These are phyloP conservation scores for Danio aesculapii DNA, from an alignment of 2,797 vertebrate genomes.

Conservation along the genomic window DNA sequence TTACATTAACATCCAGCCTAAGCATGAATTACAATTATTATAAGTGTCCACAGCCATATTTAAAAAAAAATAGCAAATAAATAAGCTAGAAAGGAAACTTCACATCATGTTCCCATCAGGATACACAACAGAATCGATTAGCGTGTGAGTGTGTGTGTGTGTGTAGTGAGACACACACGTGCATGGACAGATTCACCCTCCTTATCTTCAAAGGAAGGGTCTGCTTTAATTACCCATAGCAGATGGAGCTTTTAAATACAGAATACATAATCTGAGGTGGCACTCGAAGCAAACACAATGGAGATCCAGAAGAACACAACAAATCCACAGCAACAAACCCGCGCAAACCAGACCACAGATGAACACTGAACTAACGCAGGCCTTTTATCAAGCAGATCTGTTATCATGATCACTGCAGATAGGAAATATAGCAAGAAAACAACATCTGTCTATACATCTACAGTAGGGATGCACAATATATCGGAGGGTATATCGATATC, in stretches of 20 bases:
- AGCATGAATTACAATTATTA: no score
- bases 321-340: neutral
- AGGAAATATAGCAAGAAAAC: no score
- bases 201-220: conserved; percentile 81
- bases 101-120: no score
- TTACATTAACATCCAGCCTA: no score
- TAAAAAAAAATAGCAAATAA: no score
- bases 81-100: no score
- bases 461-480: no score
- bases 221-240: conserved; percentile 82
- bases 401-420: conserved; percentile 12
- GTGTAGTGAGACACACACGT: conserved; percentile 39
- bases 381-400: conserved; percentile 6
- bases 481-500: no score
- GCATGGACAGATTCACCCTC: conserved; percentile 61
- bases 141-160: conserved; percentile 40
- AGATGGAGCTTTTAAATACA: conserved; percentile 84
- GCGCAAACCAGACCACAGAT: neutral
- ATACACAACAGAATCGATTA: neutral
- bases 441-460: no score
- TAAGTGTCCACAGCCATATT: no score
- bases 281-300: conserved; percentile 54
- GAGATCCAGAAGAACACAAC: conserved; percentile 10
- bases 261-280: conserved; percentile 75
- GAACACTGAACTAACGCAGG: neutral